These are phyloP conservation scores for Limonius californicus DNA, from an alignment of 1,140 invertebrate species.

Conservation along the genomic window DNA sequence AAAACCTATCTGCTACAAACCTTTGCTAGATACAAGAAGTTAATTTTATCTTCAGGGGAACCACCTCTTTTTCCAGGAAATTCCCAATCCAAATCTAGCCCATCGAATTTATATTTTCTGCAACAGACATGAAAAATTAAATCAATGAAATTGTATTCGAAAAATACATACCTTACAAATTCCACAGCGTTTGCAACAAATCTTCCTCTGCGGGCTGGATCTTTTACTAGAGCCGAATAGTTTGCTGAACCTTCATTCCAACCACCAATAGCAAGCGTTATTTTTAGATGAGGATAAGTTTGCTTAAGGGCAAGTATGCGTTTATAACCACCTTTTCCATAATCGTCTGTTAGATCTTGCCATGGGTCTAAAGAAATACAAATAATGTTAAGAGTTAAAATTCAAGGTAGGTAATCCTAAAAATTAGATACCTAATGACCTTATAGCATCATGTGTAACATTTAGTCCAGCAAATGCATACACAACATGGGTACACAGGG, in stretches of 20 bases:
- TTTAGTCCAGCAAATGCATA: constrained; percentile 67
- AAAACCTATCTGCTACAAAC: too few relatives aligned
- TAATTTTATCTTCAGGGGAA: constrained; percentile 65
- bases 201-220: constrained; percentile 51
- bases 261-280: constrained; percentile 78
- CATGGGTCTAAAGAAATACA: constrained; percentile 68
- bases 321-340: constrained; percentile 68
- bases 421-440: constrained; percentile 56
- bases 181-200: constrained; percentile 63
- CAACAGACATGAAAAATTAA: constrained; percentile 19
- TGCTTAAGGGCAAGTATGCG: constrained; percentile 63
- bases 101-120: constrained; percentile 74
- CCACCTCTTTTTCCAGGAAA: constrained; percentile 75
- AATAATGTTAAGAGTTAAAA: not conserved
- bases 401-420: not conserved
- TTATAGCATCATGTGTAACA: constrained; percentile 59
- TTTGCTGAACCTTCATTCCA: constrained; percentile 84
- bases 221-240: constrained; percentile 70
- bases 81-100: constrained; percentile 82
- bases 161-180: constrained; percentile 56
- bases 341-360: constrained; percentile 70
- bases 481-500: constrained; percentile 69
- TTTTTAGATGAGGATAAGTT: constrained; percentile 69
- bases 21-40: constrained; percentile 71
- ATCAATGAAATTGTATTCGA: not conserved